phyloP scores from a whole-genome alignment of 2,113 vertebrate genomes.

The Pleuronectes platessa region DNA sequence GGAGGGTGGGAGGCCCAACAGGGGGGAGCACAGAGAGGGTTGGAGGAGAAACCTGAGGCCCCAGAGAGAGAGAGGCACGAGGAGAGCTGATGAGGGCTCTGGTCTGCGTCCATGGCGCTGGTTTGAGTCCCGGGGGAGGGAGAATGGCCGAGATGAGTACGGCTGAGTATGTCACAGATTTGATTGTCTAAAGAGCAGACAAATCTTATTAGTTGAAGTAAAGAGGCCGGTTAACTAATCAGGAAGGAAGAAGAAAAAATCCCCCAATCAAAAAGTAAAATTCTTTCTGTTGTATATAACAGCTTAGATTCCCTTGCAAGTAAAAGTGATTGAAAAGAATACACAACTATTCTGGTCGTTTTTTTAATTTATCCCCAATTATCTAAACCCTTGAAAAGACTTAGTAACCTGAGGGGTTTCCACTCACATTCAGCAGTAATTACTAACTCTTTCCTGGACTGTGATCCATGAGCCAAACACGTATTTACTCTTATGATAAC shows the following conservation, averaged over 20 bases:
- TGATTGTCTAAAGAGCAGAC: slow-evolving; percentile 41
- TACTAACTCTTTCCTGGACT: slow-evolving; percentile 35
- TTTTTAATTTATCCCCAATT: not conserved
- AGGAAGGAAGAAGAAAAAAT: slow-evolving; percentile 26
- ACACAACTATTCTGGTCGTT: not conserved
- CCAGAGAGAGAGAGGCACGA: slow-evolving; percentile 45
- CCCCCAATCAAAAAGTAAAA: slow-evolving; percentile 32
- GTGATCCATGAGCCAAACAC: slow-evolving; percentile 35
- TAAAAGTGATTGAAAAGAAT: not conserved
- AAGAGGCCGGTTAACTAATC: slow-evolving; percentile 29
- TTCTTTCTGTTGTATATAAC: not conserved
- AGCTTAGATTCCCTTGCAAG: not conserved
- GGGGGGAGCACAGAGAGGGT: slow-evolving; percentile 37
- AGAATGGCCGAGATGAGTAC: slow-evolving; percentile 25
- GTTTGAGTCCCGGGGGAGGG: slow-evolving; percentile 34
- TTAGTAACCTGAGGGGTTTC: slow-evolving; percentile 36
- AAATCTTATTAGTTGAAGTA: slow-evolving; percentile 33
- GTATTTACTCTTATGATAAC: slow-evolving; percentile 57
- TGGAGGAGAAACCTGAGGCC: slow-evolving; percentile 65
- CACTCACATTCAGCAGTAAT: slow-evolving; percentile 47
- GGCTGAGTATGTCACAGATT: slow-evolving; percentile 30
- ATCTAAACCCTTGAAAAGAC: slow-evolving; percentile 14
- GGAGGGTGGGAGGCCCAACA: slow-evolving; percentile 46
- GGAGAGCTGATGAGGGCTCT: slow-evolving; percentile 65
- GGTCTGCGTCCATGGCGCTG: slow-evolving; percentile 58